A percentile compares a stretch with the other conserved stretches of the same genome.
Evolutionary conservation across 2,888 invertebrate species (phyloP).

Genomic region (Lasioglossum zephyrum): DNA sequence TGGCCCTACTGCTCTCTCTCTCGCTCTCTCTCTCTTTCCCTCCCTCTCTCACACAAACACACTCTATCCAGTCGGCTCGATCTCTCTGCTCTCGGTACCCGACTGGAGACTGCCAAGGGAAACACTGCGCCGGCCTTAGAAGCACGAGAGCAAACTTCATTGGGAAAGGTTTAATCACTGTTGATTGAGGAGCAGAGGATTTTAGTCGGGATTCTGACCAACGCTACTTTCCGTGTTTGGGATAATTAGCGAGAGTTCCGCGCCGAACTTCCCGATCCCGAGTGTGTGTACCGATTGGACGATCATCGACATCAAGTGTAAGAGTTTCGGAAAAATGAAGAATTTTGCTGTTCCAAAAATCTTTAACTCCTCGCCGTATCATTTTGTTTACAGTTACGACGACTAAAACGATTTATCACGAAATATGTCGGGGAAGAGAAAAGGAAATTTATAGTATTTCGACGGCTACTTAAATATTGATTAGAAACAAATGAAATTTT

Average conservation of each 20-base stretch:
- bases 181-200: constrained; percentile 1
- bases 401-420: no score
- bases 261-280: background rate
- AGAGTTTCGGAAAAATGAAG: no score
- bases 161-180: constrained; percentile 11
- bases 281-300: background rate
- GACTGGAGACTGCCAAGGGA: background rate
- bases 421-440: no score
- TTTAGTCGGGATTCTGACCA: constrained; percentile 3
- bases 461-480: no score
- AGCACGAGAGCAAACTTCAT: background rate
- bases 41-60: background rate
- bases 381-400: no score
- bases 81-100: background rate
- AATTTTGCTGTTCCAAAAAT: no score
- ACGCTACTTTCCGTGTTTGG: constrained; percentile 2
- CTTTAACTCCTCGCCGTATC: no score
- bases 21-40: background rate
- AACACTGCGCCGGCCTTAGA: background rate
- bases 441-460: no score
- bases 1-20: background rate
- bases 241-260: constrained; percentile 1
- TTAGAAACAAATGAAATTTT: no score
- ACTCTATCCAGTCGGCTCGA: background rate
- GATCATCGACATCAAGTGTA: background rate